Percentiles rank a stretch among this genome's conserved stretches.
These are phyloP conservation scores for Mus spicilegus DNA, from an alignment of 2,113 vertebrate genomes.

Conservation along the genomic window DNA sequence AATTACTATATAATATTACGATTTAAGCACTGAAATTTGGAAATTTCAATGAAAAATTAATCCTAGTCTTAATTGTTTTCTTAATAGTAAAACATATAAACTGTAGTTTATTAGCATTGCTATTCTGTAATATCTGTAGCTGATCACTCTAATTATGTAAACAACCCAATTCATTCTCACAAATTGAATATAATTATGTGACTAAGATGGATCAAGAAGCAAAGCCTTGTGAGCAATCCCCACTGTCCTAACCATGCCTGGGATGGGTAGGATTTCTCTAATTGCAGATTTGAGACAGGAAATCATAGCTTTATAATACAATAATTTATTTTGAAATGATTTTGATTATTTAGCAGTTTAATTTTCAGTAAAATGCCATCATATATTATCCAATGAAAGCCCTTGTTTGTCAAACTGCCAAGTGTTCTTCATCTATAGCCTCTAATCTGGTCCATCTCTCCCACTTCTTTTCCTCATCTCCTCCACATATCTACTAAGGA, in stretches of 20 bases:
- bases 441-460: rapidly evolving
- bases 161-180: background rate
- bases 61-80: background rate
- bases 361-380: background rate
- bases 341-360: background rate
- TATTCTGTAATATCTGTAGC: background rate
- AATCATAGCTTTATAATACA: background rate
- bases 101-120: background rate
- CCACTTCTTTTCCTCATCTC: background rate
- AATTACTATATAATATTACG: too few species aligned
- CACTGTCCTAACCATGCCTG: rapidly evolving
- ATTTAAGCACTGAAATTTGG: background rate
- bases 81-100: background rate
- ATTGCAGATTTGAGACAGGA: background rate
- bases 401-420: background rate
- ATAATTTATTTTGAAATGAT: background rate
- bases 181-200: background rate
- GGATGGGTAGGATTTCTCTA: background rate
- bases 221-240: background rate
- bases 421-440: background rate
- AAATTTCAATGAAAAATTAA: background rate
- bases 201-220: background rate
- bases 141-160: background rate
- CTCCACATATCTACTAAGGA: background rate
- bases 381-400: background rate